Evolutionary conservation across 2,888 invertebrate genomes (phyloP).

Genomic region (Plebejus anna): DNA sequence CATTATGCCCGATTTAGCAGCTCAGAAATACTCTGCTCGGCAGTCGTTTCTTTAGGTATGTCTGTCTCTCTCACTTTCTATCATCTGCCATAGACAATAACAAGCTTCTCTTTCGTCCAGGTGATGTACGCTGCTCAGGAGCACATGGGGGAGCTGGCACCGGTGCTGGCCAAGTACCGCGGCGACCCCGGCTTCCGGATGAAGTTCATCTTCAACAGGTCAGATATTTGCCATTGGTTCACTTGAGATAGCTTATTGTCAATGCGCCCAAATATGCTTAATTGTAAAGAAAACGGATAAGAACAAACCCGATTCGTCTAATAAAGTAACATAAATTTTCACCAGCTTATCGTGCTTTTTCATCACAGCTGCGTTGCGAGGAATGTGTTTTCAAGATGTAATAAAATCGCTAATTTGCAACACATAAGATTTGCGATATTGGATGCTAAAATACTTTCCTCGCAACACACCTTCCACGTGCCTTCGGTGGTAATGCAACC

Average conservation of each 20-base stretch:
- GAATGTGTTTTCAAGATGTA: too few relatives aligned
- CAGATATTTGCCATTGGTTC: background rate
- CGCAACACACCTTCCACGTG: too few relatives aligned
- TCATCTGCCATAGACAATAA: too few relatives aligned
- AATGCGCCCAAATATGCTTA: background rate
- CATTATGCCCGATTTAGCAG: too few relatives aligned
- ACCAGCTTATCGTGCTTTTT: background rate
- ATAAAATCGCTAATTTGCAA: too few relatives aligned
- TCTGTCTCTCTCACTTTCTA: too few relatives aligned
- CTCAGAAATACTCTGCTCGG: too few relatives aligned
- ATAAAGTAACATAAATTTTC: background rate
- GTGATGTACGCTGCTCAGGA: conserved; percentile 44
- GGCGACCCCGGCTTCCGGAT: conserved; percentile 38
- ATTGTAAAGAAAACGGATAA: background rate
- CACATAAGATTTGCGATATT: too few relatives aligned
- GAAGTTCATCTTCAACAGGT: conserved; percentile 40
- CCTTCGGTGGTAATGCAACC: too few relatives aligned
- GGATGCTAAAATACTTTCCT: too few relatives aligned
- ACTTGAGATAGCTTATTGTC: too few relatives aligned
- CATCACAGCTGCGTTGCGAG: background rate
- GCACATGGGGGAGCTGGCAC: conserved; percentile 39
- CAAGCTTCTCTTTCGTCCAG: background rate
- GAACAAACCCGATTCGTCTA: background rate
- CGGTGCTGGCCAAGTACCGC: conserved; percentile 35
- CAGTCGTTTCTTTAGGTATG: too few relatives aligned